Evolutionary conservation across 1,140 invertebrate genomes (phyloP).

Genomic region (Macrosteles quadrilineatus): DNA sequence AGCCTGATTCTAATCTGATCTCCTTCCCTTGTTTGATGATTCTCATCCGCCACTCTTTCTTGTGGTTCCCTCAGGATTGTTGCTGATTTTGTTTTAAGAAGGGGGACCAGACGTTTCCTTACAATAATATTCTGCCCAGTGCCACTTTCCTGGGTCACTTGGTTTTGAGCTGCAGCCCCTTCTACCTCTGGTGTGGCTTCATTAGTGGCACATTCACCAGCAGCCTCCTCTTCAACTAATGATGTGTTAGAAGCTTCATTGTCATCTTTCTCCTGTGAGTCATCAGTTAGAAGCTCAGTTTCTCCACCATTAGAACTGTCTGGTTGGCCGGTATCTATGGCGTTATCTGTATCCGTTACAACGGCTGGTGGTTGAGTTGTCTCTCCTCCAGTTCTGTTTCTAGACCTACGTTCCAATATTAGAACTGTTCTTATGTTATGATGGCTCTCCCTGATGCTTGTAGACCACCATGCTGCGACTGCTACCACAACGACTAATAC

Average conservation of each 20-base stretch:
- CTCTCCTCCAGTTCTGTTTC: slow-evolving; percentile 43
- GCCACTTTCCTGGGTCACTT: neutral
- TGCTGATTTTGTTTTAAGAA: neutral
- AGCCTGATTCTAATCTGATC: slow-evolving; percentile 71
- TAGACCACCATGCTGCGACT: slow-evolving; percentile 73
- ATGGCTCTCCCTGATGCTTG: slow-evolving; percentile 54
- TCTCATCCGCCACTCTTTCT: neutral
- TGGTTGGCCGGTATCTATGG: slow-evolving; percentile 23
- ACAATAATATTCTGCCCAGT: neutral
- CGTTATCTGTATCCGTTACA: neutral
- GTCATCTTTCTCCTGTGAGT: slow-evolving; percentile 14
- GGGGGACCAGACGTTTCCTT: neutral
- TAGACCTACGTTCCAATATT: slow-evolving; percentile 50
- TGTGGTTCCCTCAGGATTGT: neutral
- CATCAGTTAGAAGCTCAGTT: slow-evolving; percentile 11
- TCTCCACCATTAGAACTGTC: neutral
- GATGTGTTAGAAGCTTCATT: neutral
- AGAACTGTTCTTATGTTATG: slow-evolving; percentile 54
- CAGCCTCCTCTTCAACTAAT: neutral
- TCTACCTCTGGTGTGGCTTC: neutral
- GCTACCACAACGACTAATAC: slow-evolving; percentile 62
- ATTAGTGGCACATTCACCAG: neutral
- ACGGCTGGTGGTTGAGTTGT: slow-evolving; percentile 12
- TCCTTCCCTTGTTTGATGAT: slow-evolving; percentile 29
- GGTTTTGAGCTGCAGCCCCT: neutral